Evolutionary conservation across 53 echinoderm and acorn worm genomes (phyloP).

Genomic region (Luidia sarsii): DNA sequence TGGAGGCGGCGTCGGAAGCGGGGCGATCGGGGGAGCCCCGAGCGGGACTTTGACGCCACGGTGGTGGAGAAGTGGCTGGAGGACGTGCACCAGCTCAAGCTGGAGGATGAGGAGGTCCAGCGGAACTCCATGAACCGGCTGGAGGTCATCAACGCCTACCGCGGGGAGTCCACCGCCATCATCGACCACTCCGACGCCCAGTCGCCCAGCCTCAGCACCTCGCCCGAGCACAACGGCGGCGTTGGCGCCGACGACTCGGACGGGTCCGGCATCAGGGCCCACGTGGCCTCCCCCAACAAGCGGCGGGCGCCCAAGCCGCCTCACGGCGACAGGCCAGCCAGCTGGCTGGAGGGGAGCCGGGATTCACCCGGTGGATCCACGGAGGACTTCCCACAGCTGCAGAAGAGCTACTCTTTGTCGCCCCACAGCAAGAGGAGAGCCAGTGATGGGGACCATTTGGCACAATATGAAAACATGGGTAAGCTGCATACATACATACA

Average conservation of each 20-base stretch:
- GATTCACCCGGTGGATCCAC: conserved; percentile 7
- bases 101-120: conserved; percentile 29
- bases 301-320: conserved; percentile 85
- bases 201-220: conserved; percentile 25
- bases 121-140: conserved; percentile 78
- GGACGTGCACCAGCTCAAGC: conserved; percentile 22
- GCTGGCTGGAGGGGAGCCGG: conserved; percentile 31
- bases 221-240: conserved; percentile 17
- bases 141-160: conserved; percentile 96
- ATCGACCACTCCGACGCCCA: conserved; percentile 52
- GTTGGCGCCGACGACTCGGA: conserved; percentile 27
- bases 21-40: conserved; percentile 82
- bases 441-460: conserved; percentile 28
- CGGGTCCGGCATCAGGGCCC: conserved; percentile 7
- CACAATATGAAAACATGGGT: conserved; percentile 71
- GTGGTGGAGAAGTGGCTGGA: conserved; percentile 85
- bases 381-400: conserved; percentile 42
- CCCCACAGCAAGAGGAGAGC: conserved; percentile 58
- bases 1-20: conserved; percentile 65
- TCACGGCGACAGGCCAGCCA: conserved; percentile 15
- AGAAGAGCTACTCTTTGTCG: conserved; percentile 79
- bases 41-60: conserved; percentile 86
- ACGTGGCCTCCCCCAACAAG: conserved; percentile 47
- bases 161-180: conserved; percentile 80
- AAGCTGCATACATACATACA: no score